Evolutionary conservation across 1,140 invertebrate genomes (phyloP).

Genomic region (Cepaea nemoralis): DNA sequence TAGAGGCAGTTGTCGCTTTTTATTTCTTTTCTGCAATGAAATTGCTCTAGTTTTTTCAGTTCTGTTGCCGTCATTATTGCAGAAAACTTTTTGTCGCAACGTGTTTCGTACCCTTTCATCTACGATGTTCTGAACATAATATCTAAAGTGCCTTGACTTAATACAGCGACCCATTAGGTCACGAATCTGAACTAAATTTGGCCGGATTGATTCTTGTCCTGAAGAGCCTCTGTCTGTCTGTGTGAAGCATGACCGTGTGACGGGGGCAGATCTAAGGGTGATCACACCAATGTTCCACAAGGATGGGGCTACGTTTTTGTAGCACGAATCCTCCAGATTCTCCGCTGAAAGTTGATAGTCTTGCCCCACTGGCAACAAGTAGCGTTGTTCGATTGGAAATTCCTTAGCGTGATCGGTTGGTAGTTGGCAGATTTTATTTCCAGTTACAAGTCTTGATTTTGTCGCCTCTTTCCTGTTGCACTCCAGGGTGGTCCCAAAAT

Average conservation of each 20-base stretch:
- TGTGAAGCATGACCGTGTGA: background rate
- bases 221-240: background rate
- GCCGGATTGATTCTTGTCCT: too few relatives aligned
- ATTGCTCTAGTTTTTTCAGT: background rate
- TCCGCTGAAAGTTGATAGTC: background rate
- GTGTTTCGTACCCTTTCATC: constrained; percentile 3
- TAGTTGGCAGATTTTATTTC: too few relatives aligned
- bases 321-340: background rate
- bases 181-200: background rate
- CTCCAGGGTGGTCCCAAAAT: background rate
- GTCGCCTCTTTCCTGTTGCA: background rate
- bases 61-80: background rate
- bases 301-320: background rate
- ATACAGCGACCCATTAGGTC: background rate
- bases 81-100: background rate
- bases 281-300: background rate
- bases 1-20: background rate
- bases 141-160: constrained; percentile 7
- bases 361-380: too few relatives aligned
- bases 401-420: too few relatives aligned
- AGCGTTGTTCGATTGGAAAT: too few relatives aligned
- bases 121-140: background rate
- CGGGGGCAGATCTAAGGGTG: background rate
- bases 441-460: background rate
- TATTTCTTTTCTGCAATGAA: background rate